Evolutionary conservation across 92 coral and sea anemone genomes (phyloP).

Genomic region (Zoanthus solanderi): DNA sequence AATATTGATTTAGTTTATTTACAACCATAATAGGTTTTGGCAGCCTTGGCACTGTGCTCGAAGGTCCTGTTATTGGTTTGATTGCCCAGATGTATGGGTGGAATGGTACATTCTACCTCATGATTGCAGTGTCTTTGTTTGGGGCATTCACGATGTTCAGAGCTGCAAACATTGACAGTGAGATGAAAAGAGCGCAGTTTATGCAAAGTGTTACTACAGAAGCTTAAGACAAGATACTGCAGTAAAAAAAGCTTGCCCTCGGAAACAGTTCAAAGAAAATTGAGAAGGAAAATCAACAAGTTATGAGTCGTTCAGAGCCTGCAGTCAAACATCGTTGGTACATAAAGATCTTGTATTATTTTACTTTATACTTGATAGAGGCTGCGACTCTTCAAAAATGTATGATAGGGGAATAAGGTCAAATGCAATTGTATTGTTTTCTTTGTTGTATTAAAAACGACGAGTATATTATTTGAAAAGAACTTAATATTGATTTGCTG

Average conservation of each 20-base stretch:
- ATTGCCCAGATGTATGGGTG: constrained; percentile 91
- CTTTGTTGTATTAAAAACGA: too few species aligned
- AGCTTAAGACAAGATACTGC: not conserved
- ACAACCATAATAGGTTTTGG: constrained; percentile 81
- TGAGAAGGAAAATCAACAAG: too few species aligned
- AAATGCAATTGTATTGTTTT: too few species aligned
- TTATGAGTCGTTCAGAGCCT: too few species aligned
- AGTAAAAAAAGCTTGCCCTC: not conserved
- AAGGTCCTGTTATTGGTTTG: constrained; percentile 96
- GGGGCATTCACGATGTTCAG: constrained; percentile 83
- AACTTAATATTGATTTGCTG: too few species aligned
- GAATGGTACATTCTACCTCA: constrained; percentile 92
- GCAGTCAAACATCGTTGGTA: too few species aligned
- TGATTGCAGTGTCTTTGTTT: constrained; percentile 83
- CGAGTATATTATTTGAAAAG: too few species aligned
- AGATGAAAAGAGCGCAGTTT: constrained; percentile 78
- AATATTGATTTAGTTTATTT: not conserved
- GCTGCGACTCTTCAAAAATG: too few species aligned
- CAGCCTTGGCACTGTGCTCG: constrained; percentile 89
- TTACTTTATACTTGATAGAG: too few species aligned
- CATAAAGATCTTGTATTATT: too few species aligned
- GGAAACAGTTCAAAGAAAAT: too few species aligned
- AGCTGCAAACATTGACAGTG: constrained; percentile 76
- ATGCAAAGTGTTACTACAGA: constrained; percentile 65
- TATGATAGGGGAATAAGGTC: too few species aligned